Conservation (phyloP, 2,888 invertebrate genomes). For the Epistrophe grossulariae region DNA sequence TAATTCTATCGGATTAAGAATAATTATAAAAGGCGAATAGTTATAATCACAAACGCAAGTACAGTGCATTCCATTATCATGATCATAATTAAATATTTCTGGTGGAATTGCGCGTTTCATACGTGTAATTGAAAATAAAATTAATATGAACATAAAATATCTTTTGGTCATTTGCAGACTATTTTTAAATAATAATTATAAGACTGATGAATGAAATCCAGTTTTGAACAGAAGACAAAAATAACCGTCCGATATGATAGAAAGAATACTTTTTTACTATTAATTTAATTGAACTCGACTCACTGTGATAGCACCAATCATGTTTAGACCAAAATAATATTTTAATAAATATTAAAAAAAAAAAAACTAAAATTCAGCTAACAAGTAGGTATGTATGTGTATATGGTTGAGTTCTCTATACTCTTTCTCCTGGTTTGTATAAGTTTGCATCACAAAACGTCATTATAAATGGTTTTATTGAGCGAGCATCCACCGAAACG, state of each 20-base stretch:
- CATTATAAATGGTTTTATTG: conserved; percentile 38
- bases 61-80: neutral
- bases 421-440: neutral
- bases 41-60: conserved; percentile 2
- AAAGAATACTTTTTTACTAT: conserved; percentile 17
- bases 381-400: too few relatives aligned
- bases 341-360: too few relatives aligned
- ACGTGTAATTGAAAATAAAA: neutral
- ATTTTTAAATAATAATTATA: neutral
- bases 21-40: conserved; percentile 15
- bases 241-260: neutral
- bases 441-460: conserved; percentile 3
- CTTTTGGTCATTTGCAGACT: conserved; percentile 6
- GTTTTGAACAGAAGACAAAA: conserved; percentile 4
- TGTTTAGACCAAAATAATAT: neutral
- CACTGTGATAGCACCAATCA: conserved; percentile 1
- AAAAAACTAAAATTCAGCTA: neutral
- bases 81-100: neutral
- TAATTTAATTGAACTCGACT: neutral
- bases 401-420: neutral
- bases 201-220: conserved; percentile 7
- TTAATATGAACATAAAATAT: neutral
- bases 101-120: neutral
- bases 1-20: conserved; percentile 3
- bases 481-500: neutral